Evolutionary conservation across 1,140 invertebrate species (phyloP), one percentile per base, ranked within the genome.

Genomic region (Saccostrea cuccullata): DNA sequence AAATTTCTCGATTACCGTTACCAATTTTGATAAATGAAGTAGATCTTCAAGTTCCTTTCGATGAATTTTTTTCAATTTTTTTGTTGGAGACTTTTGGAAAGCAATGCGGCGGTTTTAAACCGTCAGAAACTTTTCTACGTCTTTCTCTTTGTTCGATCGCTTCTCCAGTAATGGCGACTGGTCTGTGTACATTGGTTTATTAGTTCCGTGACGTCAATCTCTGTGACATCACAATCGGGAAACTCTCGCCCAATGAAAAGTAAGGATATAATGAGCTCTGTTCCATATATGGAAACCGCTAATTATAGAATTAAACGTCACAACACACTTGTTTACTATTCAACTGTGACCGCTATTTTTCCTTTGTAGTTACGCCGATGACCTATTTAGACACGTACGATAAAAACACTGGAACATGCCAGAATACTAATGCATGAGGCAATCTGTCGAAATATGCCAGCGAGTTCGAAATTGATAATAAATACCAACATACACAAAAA

Each of bases 281-380:
- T 55, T 84, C 82, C 82, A 84, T 84, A 84, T 84, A 84, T 84
- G 82, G 82, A 56, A 55, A 13, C 40, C 55, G 20, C 47, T 84
- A 84, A 84, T 84, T 84, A 55, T 84, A 84, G 82, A 84, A 55
- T 47, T 15, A 26, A 55, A 84, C 82, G 82, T 84, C 82, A 84
- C 55, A 55, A 84, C 40, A 55, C 20, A 55, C 82, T 84, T 84
- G 82, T 77, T 77, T 77, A 77, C 26, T 77, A 77, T 77, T 77
- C 70, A 26, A 36, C 70, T 77, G 70, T 77, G 70, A 77, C 70
- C 70, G 70, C 70, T 77, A 77, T 77, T 30, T 47, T 30, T 9
- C 70, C 70, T 77, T 36, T 77, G 70, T 77, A 64, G 15, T 64
- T 64, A 17, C n/a, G n/a, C 58, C 17, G 47, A 36, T 77, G 70